Base-by-base conservation (phyloP, 1,140 invertebrate genomes). In the Drosophila arizonae region DNA sequence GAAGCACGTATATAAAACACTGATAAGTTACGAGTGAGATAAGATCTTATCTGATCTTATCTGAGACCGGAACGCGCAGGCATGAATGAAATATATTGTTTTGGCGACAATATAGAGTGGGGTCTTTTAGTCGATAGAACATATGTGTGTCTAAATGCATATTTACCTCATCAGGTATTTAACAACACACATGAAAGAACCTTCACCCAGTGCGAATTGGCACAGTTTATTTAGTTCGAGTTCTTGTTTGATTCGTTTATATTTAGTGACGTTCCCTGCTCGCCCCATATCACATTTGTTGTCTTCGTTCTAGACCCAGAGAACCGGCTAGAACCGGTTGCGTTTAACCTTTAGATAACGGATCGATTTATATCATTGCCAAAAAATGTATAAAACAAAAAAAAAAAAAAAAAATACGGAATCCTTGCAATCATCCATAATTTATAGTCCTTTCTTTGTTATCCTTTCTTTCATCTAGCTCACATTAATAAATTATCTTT, bases 141-240 rank as follows among this genome's bases (percentile, higher is more conserved):
- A 52, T 17, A 28, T 15, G 39, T 2, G 21, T 41, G 26, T 21
- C 3, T 63, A 24, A 24, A 62, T 33, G n/a, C 30, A 28, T 30
- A 17, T 36, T 24, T 24, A 24, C 21, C 21, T 24, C 36, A 39
- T 39, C 36, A 43, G 26, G 21, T 56, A 57, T 80, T 69, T 58
- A 69, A 68, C 61, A 76, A 51, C 46, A 78, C 39, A 52, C 43
- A 48, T 15, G 17, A 87, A 74, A 80, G 81, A 87, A 50, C 84
- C 84, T 87, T 87, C 84, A 87, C 84, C 84, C 75, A 87, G 54
- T 87, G 69, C 66, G 52, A 67, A 48, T 82, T 87, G 69, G 64
- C 79, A 81, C 75, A 81, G 54, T 70, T 85, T 81, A 64, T 69
- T 77, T 65, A 57, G 61, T 63, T 65, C 57, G 24, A 51, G 28